Base-by-base conservation (phyloP, 2,797 vertebrate genomes). In the Coregonus suidteri region DNA sequence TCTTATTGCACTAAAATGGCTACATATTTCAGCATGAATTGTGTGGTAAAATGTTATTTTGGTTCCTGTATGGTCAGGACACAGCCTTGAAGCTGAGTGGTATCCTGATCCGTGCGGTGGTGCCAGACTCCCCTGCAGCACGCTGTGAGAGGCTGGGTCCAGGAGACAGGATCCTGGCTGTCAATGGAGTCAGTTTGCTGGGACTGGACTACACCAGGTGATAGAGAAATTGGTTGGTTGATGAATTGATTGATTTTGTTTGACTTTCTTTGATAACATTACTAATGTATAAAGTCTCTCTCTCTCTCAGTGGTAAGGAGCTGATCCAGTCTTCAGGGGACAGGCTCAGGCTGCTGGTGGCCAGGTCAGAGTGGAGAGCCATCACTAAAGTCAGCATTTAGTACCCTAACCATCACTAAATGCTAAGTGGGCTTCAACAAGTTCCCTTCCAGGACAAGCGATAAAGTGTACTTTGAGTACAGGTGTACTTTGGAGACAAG, bases 111-210 rank as follows among this genome's bases (percentile, higher is more conserved):
- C 89, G 91, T 9, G 89, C 93, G 0, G 90, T 95, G 77, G 86
- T 94, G 7, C 94, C 94, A 3, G 91, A 93, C 71, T 94, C 93
- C 30, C 93, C 95, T 0, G 94, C 94, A 9, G 92, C 91, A n/a
- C 87, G 75, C 1, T 88, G 89, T 72, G 74, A 88, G 77, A 91
- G 79, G 79, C 83, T 95, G 84, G 77, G 53, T 20, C 86, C 91
- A 11, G 94, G 94, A n/a, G 93, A 95, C 89, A 77, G 88, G 62
- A 94, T 95, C 79, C 87, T 95, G 83, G 94, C 95, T 14, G 92
- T 95, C 4, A 95, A 95, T 3, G 95, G 94, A 69, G 82, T 92
- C 79, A 93, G 91, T 75, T 87, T 95, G 81, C 85, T 92, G 0
- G 93, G 90, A 5, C 75, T 94, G 80, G 92, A 94, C 84, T 93